Evolutionary conservation across 2,113 vertebrate genomes (phyloP).

Genomic region (Heteronetta atricapilla): DNA sequence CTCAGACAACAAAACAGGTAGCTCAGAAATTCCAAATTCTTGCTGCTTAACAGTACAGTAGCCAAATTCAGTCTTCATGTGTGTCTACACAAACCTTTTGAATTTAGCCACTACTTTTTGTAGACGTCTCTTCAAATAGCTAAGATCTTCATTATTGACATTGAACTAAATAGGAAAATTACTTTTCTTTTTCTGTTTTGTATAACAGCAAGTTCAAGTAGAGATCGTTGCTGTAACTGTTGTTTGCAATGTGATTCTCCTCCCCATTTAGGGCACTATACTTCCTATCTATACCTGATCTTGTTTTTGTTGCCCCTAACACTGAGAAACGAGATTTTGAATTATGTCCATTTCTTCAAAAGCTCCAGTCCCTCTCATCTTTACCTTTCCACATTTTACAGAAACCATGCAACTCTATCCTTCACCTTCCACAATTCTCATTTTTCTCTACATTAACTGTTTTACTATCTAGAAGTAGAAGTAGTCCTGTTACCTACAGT

Average conservation of each 20-base stretch:
- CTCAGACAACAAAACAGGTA: not conserved
- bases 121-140: not conserved
- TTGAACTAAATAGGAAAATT: not conserved
- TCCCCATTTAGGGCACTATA: not conserved
- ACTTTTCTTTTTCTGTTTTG: not conserved
- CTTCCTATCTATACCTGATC: not conserved
- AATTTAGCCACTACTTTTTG: not conserved
- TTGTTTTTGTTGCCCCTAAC: not conserved
- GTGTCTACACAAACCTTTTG: not conserved
- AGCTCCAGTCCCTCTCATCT: not conserved
- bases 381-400: not conserved
- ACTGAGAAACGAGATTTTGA: not conserved
- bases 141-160: not conserved
- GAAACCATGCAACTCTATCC: not conserved
- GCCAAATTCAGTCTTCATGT: not conserved
- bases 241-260: not conserved
- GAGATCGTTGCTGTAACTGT: not conserved
- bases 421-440: not conserved
- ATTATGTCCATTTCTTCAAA: not conserved
- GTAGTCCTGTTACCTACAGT: not conserved
- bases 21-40: not conserved
- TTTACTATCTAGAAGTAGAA: not conserved
- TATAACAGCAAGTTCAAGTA: not conserved
- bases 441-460: not conserved
- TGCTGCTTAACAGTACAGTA: not conserved